Percentiles rank a stretch among this genome's conserved stretches.
Evolutionary conservation across 2,797 vertebrate genomes (phyloP).

Genomic region (Darevskia nairensis): DNA sequence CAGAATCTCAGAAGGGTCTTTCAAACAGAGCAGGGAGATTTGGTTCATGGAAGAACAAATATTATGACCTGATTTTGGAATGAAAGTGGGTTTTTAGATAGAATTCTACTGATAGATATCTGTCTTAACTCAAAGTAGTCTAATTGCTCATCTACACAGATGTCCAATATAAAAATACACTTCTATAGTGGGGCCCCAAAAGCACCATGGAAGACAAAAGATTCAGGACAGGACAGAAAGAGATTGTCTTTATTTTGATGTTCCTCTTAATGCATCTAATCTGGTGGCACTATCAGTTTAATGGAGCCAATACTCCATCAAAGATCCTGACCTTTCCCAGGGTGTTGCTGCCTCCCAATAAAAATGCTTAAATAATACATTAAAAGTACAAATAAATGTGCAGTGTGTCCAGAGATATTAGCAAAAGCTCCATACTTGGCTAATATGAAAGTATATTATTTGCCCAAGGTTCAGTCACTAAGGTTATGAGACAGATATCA

Average conservation of each 20-base stretch:
- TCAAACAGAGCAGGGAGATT: not conserved
- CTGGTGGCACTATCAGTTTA: not conserved
- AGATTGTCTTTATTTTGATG: not conserved
- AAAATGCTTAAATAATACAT: not conserved
- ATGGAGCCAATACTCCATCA: not conserved
- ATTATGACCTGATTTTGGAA: not conserved
- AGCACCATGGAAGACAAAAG: not conserved
- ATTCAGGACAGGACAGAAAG: no score
- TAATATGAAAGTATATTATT: conserved; percentile 31
- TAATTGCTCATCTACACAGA: not conserved
- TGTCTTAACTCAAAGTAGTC: not conserved
- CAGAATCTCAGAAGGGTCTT: not conserved
- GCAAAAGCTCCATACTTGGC: conserved; percentile 2
- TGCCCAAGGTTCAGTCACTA: conserved; percentile 21
- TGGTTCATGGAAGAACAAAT: not conserved
- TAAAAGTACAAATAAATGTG: not conserved
- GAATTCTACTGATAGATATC: not conserved
- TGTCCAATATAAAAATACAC: not conserved
- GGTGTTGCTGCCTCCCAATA: not conserved
- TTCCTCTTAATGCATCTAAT: not conserved
- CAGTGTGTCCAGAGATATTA: not conserved
- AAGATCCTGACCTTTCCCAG: not conserved
- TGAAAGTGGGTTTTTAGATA: not conserved
- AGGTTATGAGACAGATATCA: conserved; percentile 47
- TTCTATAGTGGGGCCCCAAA: not conserved